phyloP scores from a whole-genome alignment of 1,140 invertebrate species.

The Zaprionus vittiger region DNA sequence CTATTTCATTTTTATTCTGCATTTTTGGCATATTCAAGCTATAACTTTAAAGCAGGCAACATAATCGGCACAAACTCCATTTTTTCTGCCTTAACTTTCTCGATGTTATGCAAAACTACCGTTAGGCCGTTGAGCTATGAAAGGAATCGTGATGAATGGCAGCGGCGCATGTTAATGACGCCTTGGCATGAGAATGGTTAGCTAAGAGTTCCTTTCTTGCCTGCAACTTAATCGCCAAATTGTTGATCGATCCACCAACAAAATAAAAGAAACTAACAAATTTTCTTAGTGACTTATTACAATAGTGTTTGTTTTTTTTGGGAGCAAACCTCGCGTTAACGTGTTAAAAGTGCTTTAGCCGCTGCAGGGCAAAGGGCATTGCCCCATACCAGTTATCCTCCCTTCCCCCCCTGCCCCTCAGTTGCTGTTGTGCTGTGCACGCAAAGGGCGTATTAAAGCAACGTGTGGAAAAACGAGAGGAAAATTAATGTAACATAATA shows the following conservation, averaged over 20 bases:
- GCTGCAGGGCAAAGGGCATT: slow-evolving; percentile 28
- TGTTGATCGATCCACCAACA: slow-evolving; percentile 24
- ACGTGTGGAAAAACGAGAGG: slow-evolving; percentile 8
- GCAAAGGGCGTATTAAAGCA: slow-evolving; percentile 69
- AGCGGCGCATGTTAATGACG: slow-evolving; percentile 20
- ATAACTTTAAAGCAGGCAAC: too few relatives aligned
- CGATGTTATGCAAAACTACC: not conserved
- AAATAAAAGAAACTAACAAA: not conserved
- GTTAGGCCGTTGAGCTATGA: not conserved
- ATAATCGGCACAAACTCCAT: not conserved
- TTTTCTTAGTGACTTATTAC: slow-evolving; percentile 6
- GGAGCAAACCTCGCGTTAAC: slow-evolving; percentile 37
- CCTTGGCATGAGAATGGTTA: slow-evolving; percentile 17
- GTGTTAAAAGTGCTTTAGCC: slow-evolving; percentile 73
- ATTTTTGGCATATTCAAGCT: too few relatives aligned
- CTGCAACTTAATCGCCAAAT: slow-evolving; percentile 5
- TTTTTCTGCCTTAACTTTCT: not conserved
- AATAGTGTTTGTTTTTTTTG: not conserved
- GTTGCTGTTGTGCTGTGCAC: slow-evolving; percentile 48
- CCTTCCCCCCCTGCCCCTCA: not conserved
- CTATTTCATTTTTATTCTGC: too few relatives aligned
- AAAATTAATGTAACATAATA: slow-evolving; percentile 37
- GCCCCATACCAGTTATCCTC: not conserved
- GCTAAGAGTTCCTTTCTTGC: not conserved
- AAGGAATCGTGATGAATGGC: slow-evolving; percentile 14